phyloP scores from a whole-genome alignment of 2,888 invertebrate genomes.

The Pemphredon lugubris region DNA sequence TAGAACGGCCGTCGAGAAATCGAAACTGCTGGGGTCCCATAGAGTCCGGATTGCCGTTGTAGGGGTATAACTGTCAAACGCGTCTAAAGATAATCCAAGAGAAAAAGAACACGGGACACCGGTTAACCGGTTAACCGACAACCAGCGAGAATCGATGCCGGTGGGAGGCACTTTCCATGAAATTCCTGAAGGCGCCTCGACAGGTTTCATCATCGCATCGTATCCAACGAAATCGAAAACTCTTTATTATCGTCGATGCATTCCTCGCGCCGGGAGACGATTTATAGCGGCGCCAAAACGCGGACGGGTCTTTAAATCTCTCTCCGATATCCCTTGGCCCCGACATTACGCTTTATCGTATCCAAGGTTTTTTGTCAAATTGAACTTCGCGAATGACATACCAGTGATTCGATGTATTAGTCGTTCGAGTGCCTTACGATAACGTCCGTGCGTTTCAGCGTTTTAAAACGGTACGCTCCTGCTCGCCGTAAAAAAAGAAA shows the following conservation, averaged over 20 bases:
- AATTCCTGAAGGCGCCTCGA: slow-evolving; percentile 59
- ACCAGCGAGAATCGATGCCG: slow-evolving; percentile 29
- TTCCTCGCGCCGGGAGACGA: neutral
- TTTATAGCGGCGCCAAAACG: slow-evolving; percentile 13
- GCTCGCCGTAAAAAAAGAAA: no score
- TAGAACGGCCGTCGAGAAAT: no score
- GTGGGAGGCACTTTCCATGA: slow-evolving; percentile 67
- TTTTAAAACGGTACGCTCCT: no score
- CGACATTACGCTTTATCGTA: no score
- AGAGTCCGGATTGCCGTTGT: no score
- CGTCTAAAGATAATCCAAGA: neutral
- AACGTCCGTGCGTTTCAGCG: no score
- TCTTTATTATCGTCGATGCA: slow-evolving; percentile 25
- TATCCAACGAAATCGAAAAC: slow-evolving; percentile 60
- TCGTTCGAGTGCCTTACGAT: no score
- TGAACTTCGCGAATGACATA: no score
- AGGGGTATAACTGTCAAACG: neutral
- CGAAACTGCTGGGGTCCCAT: no score
- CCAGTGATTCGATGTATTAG: no score
- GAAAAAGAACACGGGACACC: neutral
- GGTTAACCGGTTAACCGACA: slow-evolving; percentile 44
- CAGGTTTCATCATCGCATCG: slow-evolving; percentile 59
- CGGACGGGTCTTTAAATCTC: neutral
- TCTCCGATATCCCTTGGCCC: neutral
- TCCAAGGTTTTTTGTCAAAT: no score